A percentile compares a stretch with the other conserved stretches of the same genome.
Evolutionary conservation across 2,797 vertebrate genomes (phyloP).

Genomic region (Galagoides demidoff): DNA sequence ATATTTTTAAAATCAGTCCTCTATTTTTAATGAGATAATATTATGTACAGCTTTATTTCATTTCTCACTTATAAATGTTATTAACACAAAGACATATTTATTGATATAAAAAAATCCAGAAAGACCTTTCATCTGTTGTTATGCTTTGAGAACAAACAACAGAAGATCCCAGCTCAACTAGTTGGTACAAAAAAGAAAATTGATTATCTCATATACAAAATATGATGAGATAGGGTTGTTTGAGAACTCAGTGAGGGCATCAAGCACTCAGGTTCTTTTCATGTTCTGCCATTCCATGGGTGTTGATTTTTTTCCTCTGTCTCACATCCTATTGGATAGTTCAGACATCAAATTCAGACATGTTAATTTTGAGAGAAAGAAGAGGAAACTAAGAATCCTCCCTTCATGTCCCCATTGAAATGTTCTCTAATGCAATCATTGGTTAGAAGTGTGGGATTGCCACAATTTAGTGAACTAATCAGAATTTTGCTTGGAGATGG

Average conservation of each 20-base stretch:
- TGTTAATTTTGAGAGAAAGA: not conserved
- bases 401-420: not conserved
- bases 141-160: slow-evolving; percentile 16
- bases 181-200: not conserved
- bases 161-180: not conserved
- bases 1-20: not conserved
- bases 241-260: not conserved
- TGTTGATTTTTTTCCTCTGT: not conserved
- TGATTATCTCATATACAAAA: not conserved
- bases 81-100: not conserved
- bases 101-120: not conserved
- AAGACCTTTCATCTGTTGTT: not conserved
- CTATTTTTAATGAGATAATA: not conserved
- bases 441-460: not conserved
- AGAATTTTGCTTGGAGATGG: not conserved
- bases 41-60: not conserved
- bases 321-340: not conserved
- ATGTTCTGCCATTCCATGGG: not conserved
- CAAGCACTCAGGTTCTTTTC: not conserved
- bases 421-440: not conserved
- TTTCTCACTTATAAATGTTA: slow-evolving; percentile 35
- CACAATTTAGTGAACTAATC: not conserved
- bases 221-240: not conserved
- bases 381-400: not conserved
- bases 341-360: not conserved